Percentiles rank a stretch among this genome's conserved stretches.
These are phyloP conservation scores for Caerostris darwini DNA, from an alignment of 1,140 invertebrate species.

Conservation along the genomic window DNA sequence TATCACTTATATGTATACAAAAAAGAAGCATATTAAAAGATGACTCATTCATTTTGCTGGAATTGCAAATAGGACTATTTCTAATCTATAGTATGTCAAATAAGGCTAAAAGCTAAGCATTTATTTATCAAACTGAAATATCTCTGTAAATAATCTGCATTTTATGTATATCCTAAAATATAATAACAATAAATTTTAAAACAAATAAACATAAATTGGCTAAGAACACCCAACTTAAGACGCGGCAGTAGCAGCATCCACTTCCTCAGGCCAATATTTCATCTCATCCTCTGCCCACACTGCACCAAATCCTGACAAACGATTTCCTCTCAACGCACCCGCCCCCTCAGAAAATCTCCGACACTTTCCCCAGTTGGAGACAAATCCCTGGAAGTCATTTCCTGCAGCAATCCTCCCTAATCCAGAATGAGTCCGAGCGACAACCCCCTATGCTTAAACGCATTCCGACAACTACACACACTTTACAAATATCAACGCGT, in stretches of 20 bases:
- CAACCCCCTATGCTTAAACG: background rate
- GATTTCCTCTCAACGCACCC: background rate
- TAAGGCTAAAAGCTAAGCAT: no score
- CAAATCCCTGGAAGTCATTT: constrained; percentile 25
- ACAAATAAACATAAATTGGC: background rate
- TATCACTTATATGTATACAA: no score
- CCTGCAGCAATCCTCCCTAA: background rate
- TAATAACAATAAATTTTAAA: no score
- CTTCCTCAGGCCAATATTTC: background rate
- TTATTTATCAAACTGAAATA: no score
- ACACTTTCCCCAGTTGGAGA: background rate
- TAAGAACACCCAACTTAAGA: background rate
- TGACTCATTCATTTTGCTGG: no score
- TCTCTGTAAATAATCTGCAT: no score
- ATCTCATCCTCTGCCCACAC: background rate
- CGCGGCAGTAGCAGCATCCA: no score
- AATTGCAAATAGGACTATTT: no score
- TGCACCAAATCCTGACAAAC: background rate
- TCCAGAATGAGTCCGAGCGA: background rate
- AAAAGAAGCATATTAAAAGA: no score
- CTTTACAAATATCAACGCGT: background rate
- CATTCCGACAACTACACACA: background rate
- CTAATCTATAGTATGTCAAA: no score
- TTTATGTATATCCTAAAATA: no score
- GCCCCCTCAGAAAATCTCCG: background rate